phyloP scores from a whole-genome alignment of 2,797 vertebrate species.

The Meda fulgida region DNA sequence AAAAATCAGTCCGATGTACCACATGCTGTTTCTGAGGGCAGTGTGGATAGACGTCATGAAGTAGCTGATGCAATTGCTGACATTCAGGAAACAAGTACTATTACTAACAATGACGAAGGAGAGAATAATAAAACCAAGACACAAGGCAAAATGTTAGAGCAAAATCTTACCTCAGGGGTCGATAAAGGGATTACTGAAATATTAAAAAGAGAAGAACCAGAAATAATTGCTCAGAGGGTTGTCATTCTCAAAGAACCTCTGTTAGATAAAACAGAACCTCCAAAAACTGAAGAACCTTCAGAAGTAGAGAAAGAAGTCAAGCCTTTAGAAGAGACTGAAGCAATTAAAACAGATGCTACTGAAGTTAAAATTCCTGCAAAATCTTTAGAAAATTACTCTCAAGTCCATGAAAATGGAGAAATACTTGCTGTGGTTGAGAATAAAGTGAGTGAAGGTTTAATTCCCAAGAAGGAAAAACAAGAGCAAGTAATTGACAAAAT shows the following conservation, averaged over 20 bases:
- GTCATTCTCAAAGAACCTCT: constrained; percentile 22
- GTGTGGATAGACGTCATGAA: constrained; percentile 23
- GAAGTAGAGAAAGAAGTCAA: constrained; percentile 32
- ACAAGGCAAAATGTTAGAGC: not conserved
- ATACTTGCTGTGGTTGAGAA: constrained; percentile 1
- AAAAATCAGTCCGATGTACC: not conserved
- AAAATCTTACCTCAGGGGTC: not conserved
- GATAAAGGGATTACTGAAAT: constrained; percentile 24
- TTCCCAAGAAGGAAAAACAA: constrained; percentile 33
- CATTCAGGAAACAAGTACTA: constrained; percentile 35
- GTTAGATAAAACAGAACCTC: constrained; percentile 10
- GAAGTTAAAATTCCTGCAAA: constrained; percentile 6
- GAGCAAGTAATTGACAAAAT: constrained; percentile 37
- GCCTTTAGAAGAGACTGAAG: not conserved
- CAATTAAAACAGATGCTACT: not conserved
- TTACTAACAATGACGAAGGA: constrained; percentile 17
- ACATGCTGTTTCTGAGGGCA: constrained; percentile 5
- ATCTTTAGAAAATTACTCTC: constrained; percentile 14
- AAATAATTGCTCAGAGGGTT: constrained; percentile 46
- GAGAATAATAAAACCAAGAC: not conserved
- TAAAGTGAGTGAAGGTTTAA: constrained; percentile 12
- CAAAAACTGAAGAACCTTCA: constrained; percentile 5
- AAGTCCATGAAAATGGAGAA: not conserved
- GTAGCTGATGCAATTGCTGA: constrained; percentile 34
- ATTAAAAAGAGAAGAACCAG: constrained; percentile 17